Conservation (phyloP, 2,888 invertebrate species). For the Archaeoteleia sp. region DNA sequence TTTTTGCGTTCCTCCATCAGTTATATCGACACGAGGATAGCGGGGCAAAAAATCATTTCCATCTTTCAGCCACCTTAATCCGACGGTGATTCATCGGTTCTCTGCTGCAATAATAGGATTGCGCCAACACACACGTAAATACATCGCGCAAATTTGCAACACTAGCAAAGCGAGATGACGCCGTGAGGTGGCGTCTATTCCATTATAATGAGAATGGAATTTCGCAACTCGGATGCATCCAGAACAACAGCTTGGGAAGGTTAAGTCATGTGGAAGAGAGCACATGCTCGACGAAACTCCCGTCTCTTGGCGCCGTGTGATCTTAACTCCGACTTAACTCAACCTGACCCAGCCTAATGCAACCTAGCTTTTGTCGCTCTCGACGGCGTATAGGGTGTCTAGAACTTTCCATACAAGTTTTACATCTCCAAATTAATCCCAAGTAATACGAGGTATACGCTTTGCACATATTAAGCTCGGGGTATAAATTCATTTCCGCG, state of each 20-base stretch:
- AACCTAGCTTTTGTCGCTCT: constrained; percentile 46
- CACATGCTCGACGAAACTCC: constrained; percentile 54
- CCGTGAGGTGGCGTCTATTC: constrained; percentile 47
- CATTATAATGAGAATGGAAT: constrained; percentile 53
- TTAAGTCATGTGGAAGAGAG: constrained; percentile 56
- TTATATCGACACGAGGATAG: constrained; percentile 28
- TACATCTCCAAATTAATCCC: constrained; percentile 44
- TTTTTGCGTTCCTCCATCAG: no score
- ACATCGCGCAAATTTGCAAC: constrained; percentile 31
- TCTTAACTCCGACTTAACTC: constrained; percentile 53
- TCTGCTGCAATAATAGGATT: constrained; percentile 29
- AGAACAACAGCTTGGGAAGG: constrained; percentile 47
- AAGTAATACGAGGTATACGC: constrained; percentile 51
- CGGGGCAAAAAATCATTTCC: constrained; percentile 40
- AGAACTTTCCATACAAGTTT: constrained; percentile 47
- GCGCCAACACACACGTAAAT: constrained; percentile 24
- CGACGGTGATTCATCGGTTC: constrained; percentile 41
- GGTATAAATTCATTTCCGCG: no score
- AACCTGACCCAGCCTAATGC: constrained; percentile 53
- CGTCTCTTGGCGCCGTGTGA: constrained; percentile 48
- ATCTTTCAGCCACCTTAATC: constrained; percentile 48
- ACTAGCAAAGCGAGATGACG: constrained; percentile 35
- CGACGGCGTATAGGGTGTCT: constrained; percentile 43
- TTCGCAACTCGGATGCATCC: constrained; percentile 39
- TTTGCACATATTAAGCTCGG: constrained; percentile 16